These are phyloP conservation scores for Elgaria multicarinata DNA, from an alignment of 2,113 vertebrate species.

Conservation along the genomic window DNA sequence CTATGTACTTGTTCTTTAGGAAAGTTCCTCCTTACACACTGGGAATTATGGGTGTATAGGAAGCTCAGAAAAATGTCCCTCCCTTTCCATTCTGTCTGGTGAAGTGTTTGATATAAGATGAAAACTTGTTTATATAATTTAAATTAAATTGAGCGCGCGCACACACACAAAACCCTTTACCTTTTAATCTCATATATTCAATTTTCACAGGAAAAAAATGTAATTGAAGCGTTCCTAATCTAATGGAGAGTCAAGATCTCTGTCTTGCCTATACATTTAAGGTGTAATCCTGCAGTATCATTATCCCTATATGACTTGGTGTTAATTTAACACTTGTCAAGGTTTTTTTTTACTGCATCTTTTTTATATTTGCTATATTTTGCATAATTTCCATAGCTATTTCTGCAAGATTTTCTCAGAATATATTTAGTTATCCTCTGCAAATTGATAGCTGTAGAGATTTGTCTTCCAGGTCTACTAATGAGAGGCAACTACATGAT, in stretches of 20 bases:
- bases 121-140: too few relatives aligned
- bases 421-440: neutral
- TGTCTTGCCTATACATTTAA: neutral
- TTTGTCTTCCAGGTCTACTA: neutral
- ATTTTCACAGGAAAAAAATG: neutral
- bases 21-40: neutral
- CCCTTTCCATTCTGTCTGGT: too few relatives aligned
- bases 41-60: neutral
- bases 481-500: neutral
- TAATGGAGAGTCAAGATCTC: neutral
- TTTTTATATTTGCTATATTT: neutral
- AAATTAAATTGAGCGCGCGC: too few relatives aligned
- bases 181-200: neutral
- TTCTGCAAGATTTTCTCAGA: neutral
- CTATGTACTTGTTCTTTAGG: neutral
- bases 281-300: too few relatives aligned
- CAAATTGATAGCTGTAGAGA: neutral
- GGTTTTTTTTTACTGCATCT: too few relatives aligned
- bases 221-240: neutral
- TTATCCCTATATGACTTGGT: neutral
- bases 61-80: too few relatives aligned
- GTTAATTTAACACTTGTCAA: neutral
- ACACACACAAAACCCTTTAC: too few relatives aligned
- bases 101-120: too few relatives aligned
- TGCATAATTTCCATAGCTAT: neutral